Conservation (phyloP, 2,113 vertebrate species). For the Propithecus coquereli region DNA sequence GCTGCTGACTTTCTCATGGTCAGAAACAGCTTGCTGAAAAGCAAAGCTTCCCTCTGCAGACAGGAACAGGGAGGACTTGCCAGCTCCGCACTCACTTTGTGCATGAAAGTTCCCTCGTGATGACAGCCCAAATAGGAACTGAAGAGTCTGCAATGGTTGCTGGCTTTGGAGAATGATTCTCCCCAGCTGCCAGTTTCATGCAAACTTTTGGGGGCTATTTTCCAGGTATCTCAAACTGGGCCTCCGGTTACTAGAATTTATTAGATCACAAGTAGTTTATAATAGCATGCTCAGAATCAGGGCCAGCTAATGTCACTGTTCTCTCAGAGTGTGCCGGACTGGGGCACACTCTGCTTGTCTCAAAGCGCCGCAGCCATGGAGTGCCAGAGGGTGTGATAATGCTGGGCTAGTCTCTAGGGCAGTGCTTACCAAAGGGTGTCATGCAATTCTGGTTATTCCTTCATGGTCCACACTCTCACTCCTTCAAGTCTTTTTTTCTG, state of each 20-base stretch:
- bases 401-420: background rate
- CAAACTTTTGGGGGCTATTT: background rate
- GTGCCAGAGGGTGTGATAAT: background rate
- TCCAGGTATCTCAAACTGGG: background rate
- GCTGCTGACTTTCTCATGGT: rapidly evolving
- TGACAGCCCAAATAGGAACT: background rate
- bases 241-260: background rate
- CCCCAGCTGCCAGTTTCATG: background rate
- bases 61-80: rapidly evolving
- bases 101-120: background rate
- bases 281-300: background rate
- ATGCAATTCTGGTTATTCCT: background rate
- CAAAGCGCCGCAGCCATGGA: background rate
- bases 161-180: background rate
- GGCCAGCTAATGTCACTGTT: background rate
- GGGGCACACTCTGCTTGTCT: background rate
- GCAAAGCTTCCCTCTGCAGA: background rate
- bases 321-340: background rate
- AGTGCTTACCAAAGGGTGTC: background rate
- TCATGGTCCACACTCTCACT: background rate
- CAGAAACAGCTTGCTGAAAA: background rate
- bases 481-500: background rate
- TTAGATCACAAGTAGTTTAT: background rate
- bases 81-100: background rate
- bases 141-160: background rate